These are phyloP conservation scores for Labrus mixtus DNA, from an alignment of 2,113 vertebrate genomes.

Conservation along the genomic window DNA sequence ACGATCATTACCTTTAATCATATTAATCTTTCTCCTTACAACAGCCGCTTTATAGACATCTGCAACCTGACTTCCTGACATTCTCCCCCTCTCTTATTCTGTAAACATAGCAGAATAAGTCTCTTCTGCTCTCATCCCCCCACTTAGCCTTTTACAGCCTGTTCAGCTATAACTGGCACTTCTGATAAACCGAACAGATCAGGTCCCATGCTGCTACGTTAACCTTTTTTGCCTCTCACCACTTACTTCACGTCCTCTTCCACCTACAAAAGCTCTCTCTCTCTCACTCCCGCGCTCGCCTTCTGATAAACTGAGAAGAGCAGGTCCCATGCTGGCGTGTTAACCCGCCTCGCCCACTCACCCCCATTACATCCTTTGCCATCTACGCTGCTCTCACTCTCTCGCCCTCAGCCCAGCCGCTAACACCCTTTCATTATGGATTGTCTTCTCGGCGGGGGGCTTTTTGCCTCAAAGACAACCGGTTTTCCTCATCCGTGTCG, in stretches of 20 bases:
- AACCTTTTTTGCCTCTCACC: conserved; percentile 40
- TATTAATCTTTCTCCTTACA: neutral
- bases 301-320: conserved; percentile 52
- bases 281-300: conserved; percentile 8
- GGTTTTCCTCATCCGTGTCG: conserved; percentile 19
- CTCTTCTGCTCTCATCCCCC: conserved; percentile 18
- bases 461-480: conserved; percentile 58
- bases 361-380: conserved; percentile 52
- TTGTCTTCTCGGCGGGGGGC: conserved; percentile 54
- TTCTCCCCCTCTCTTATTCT: conserved; percentile 1
- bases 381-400: conserved; percentile 31
- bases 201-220: conserved; percentile 49
- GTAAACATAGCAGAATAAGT: conserved; percentile 22
- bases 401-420: conserved; percentile 37
- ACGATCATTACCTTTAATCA: neutral
- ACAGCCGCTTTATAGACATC: no score
- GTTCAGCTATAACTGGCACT: conserved; percentile 1
- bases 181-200: conserved; percentile 47
- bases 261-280: conserved; percentile 42
- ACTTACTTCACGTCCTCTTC: conserved; percentile 32
- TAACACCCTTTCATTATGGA: conserved; percentile 67
- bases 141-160: conserved; percentile 42
- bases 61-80: neutral
- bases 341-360: conserved; percentile 55
- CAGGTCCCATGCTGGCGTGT: conserved; percentile 55